phyloP scores from a whole-genome alignment of 1,140 invertebrate genomes.

The Drosophila nikananu region DNA sequence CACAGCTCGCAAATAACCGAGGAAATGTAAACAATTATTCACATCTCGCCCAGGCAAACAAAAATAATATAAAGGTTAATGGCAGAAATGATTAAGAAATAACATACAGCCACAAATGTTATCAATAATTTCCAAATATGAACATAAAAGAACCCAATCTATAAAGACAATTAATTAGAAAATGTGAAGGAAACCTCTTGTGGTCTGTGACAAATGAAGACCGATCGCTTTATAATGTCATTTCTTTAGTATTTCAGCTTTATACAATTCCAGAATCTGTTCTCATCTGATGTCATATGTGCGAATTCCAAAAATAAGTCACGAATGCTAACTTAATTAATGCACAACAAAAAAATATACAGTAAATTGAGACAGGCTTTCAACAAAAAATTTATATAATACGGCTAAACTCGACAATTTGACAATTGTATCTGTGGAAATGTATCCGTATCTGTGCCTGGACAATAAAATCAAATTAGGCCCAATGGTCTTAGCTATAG shows the following conservation, averaged over 20 bases:
- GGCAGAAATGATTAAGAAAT: constrained; percentile 5
- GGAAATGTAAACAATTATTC: constrained; percentile 9
- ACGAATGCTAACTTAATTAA: constrained; percentile 7
- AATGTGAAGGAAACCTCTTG: background rate
- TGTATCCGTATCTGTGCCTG: background rate
- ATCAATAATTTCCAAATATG: constrained; percentile 1
- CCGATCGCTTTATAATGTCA: background rate
- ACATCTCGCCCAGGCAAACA: background rate
- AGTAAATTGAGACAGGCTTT: background rate
- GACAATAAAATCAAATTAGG: background rate
- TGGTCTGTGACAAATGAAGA: constrained; percentile 4
- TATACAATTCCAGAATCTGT: constrained; percentile 1
- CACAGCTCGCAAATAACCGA: background rate
- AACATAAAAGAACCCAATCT: background rate
- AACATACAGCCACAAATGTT: background rate
- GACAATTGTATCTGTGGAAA: constrained; percentile 1
- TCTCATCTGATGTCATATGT: constrained; percentile 54
- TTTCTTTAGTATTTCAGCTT: background rate
- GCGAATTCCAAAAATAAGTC: constrained; percentile 36
- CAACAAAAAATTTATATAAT: background rate
- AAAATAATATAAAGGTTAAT: constrained; percentile 4
- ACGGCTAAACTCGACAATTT: constrained; percentile 1
- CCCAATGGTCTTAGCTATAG: background rate
- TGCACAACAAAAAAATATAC: background rate
- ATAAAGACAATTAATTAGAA: constrained; percentile 1